A percentile compares a stretch with the other conserved stretches of the same genome.
Evolutionary conservation across 2,888 invertebrate genomes (phyloP).

Genomic region (Geotrupes spiniger): DNA sequence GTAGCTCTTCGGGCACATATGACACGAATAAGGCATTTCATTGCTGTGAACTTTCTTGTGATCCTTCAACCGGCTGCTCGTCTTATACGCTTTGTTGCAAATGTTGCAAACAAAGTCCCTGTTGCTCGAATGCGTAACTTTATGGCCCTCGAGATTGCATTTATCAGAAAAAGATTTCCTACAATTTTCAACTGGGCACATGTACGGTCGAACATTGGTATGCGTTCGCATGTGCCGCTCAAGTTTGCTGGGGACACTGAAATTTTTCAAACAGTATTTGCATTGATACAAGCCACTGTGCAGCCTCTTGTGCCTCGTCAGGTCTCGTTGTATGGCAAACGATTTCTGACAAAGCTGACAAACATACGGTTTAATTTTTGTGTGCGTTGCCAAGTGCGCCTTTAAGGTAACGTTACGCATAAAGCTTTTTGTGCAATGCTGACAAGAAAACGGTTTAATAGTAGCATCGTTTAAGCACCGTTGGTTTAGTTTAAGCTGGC

Average conservation of each 20-base stretch:
- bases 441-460: slow-evolving; percentile 38
- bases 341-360: slow-evolving; percentile 46
- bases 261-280: slow-evolving; percentile 44
- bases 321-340: slow-evolving; percentile 44
- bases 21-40: slow-evolving; percentile 37
- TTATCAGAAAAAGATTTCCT: slow-evolving; percentile 46
- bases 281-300: slow-evolving; percentile 44
- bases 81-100: slow-evolving; percentile 42
- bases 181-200: slow-evolving; percentile 42
- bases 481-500: not conserved
- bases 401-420: slow-evolving; percentile 42
- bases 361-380: slow-evolving; percentile 40
- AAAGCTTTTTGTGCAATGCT: slow-evolving; percentile 43
- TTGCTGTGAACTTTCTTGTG: slow-evolving; percentile 40
- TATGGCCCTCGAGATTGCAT: slow-evolving; percentile 46
- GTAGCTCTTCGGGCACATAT: slow-evolving; percentile 41
- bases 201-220: slow-evolving; percentile 44
- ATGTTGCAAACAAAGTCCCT: slow-evolving; percentile 38
- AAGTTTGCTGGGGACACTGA: slow-evolving; percentile 45
- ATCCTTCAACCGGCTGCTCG: slow-evolving; percentile 41
- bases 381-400: slow-evolving; percentile 44
- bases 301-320: slow-evolving; percentile 44
- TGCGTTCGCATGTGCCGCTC: slow-evolving; percentile 46
- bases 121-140: slow-evolving; percentile 40
- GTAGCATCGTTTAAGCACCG: slow-evolving; percentile 17